Evolutionary conservation across 1,140 invertebrate species (phyloP).

Genomic region (Papilio xuthus): DNA sequence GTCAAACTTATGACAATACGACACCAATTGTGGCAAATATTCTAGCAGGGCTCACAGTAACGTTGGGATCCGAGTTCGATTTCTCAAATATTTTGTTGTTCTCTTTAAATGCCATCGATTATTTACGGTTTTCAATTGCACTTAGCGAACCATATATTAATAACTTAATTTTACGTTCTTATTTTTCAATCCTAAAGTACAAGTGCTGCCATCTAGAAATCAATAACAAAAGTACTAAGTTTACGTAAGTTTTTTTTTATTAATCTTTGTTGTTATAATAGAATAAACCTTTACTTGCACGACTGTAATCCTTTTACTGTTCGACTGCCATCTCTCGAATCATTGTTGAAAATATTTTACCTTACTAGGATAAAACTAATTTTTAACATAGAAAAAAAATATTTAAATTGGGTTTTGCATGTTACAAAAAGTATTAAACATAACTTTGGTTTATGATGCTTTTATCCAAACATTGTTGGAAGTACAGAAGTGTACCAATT

Average conservation of each 20-base stretch:
- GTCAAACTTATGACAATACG: too few relatives aligned
- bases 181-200: background rate
- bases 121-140: background rate
- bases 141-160: background rate
- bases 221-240: background rate
- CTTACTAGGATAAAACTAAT: background rate
- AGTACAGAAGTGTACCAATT: conserved; percentile 9
- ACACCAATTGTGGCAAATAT: too few relatives aligned
- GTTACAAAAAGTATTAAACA: background rate
- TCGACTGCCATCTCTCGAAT: conserved; percentile 13
- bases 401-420: too few relatives aligned
- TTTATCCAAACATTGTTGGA: background rate
- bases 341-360: background rate
- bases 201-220: conserved; percentile 17
- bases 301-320: too few relatives aligned
- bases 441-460: background rate
- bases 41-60: too few relatives aligned
- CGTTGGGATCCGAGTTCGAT: background rate
- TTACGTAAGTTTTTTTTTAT: background rate
- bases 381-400: background rate
- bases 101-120: background rate
- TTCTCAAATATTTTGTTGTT: background rate
- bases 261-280: background rate
- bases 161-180: background rate
- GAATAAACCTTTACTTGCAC: background rate